Conservation (phyloP, 1,140 invertebrate species). For the Periplaneta americana region DNA sequence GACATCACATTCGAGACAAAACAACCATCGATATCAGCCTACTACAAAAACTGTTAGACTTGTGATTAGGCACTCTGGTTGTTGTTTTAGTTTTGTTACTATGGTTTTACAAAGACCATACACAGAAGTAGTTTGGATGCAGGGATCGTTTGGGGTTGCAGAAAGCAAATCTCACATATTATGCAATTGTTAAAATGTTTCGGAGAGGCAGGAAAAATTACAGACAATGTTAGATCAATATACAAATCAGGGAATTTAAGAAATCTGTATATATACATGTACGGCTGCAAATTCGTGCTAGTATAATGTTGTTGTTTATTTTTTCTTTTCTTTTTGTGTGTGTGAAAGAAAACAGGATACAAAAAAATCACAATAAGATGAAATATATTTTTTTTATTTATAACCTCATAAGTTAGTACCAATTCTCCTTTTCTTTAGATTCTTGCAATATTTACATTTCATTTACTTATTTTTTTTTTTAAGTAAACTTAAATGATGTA, state of each 20-base stretch:
- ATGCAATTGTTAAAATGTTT: not conserved
- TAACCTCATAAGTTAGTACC: not conserved
- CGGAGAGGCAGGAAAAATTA: not conserved
- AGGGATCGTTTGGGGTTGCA: not conserved
- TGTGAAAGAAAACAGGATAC: no score
- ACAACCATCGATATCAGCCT: no score
- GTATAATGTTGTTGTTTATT: not conserved
- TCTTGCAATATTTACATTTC: not conserved
- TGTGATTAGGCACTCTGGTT: no score
- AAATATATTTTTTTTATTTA: no score
- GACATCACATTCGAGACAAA: no score
- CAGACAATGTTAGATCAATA: not conserved
- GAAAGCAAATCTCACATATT: not conserved
- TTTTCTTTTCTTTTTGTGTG: no score
- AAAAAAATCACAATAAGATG: not conserved
- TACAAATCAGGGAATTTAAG: not conserved
- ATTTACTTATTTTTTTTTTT: no score
- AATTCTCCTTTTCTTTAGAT: not conserved
- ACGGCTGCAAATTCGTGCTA: not conserved
- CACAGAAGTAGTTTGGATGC: no score
- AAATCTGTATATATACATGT: not conserved
- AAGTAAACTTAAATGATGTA: no score
- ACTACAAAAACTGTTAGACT: no score
- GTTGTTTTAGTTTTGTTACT: not conserved
- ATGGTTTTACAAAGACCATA: not conserved